Base-by-base conservation (phyloP, 2,113 vertebrate genomes). In the Dicaeum eximium region DNA sequence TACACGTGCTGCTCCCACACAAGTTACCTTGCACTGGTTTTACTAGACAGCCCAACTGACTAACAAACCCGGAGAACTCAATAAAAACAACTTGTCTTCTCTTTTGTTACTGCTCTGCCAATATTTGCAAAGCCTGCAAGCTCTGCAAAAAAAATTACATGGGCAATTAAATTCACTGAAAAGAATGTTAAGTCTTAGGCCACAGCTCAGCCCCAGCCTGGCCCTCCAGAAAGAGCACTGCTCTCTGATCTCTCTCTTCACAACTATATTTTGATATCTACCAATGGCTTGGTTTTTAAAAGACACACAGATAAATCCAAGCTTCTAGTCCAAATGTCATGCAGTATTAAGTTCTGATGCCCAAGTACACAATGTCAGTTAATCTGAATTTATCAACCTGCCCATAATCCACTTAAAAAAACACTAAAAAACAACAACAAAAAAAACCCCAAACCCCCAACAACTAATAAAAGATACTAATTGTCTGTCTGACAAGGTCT, bases 261-360 rank as follows among this genome's bases (percentile, higher is more conserved):
- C 30, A 79, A 7, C 28, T 53, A 4, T 6, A 15, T 91, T 74
- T 71, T 51, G 44, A 11, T n/a, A 64, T 16, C 67, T 74, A n/a
- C 21, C 25, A 67, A 5, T 19, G 28, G 38, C 37, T 66, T 48
- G 33, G 10, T 54, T 93, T 90, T 84, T 66, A 51, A 94, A 84
- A 86, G 71, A 54, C 47, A 80, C 12, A 5, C 56, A 71, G 54
- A 10, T 86, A 88, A 88, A 86, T 84, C 67, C 77, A 86, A 80
- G 77, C 35, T 88, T 91, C 91, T 31, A 84, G 61, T 83, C 66
- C 83, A 96, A 93, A 93, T 93, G 74, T 94, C 90, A 92, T 42
- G 33, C 33, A 70, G 70, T 58, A 86, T 90, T 90, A 90, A 90
- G 54, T 66, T 83, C 82, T 90, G 79, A 90, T 92, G 62, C 80